A percentile compares a stretch with the other conserved stretches of the same genome.
These are phyloP conservation scores for Venustaconcha ellipsiformis DNA, from an alignment of 1,140 invertebrate species.

Conservation along the genomic window DNA sequence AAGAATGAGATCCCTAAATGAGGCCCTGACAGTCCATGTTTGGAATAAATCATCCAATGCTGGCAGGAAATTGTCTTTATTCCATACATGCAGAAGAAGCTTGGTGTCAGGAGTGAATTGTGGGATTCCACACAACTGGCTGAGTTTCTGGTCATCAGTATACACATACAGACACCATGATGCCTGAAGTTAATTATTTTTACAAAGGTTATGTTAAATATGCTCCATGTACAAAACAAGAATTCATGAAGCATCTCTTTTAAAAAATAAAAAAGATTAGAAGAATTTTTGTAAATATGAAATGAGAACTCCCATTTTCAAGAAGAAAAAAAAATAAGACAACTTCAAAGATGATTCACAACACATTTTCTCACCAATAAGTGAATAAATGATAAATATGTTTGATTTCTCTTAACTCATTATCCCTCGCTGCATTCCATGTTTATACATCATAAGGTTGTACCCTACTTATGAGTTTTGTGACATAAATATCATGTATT, in stretches of 20 bases:
- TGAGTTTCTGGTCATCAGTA: conserved; percentile 10
- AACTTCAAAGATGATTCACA: neutral
- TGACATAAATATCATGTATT: no score
- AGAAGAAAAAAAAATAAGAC: neutral
- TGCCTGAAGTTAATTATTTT: conserved; percentile 10
- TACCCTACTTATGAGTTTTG: no score
- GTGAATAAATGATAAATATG: no score
- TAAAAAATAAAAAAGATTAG: neutral
- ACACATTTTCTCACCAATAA: no score
- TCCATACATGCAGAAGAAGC: conserved; percentile 31
- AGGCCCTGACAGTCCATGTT: conserved; percentile 24
- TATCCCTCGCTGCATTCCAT: no score
- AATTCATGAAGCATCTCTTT: neutral
- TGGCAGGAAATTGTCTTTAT: conserved; percentile 34
- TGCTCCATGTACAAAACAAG: neutral
- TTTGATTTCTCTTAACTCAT: no score
- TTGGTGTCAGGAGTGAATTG: conserved; percentile 11
- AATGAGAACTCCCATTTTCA: neutral
- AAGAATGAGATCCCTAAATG: conserved; percentile 27
- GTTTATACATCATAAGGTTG: no score
- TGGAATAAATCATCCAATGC: conserved; percentile 7
- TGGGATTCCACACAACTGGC: conserved; percentile 35
- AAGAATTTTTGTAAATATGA: neutral
- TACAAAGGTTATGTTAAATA: neutral
- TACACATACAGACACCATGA: conserved; percentile 28